Percentiles rank a stretch among this genome's conserved stretches.
Evolutionary conservation across 2,113 vertebrate species (phyloP).

Genomic region (Marmota monax): DNA sequence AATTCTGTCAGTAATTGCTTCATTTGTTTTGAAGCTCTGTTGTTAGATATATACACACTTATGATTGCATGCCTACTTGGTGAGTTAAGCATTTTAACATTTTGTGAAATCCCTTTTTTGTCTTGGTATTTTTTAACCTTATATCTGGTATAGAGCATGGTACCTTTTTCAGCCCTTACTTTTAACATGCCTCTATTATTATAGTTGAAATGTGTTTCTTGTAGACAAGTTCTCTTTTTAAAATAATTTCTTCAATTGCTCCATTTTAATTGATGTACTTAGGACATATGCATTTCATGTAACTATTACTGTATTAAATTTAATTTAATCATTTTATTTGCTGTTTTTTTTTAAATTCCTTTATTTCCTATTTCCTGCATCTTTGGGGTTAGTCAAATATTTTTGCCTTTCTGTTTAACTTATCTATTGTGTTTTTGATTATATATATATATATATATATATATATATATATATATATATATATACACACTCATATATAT

Average conservation of each 20-base stretch:
- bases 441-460: not conserved
- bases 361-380: not conserved
- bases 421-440: not conserved
- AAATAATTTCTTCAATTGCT: not conserved
- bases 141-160: not conserved
- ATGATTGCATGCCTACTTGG: not conserved
- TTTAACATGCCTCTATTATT: not conserved
- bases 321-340: not conserved
- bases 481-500: not conserved
- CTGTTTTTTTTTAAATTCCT: too few species aligned
- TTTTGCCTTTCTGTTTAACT: not conserved
- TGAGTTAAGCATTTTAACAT: not conserved
- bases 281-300: not conserved
- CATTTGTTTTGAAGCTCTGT: constrained; percentile 20
- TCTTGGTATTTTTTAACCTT: not conserved
- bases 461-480: not conserved
- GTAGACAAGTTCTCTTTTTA: not conserved
- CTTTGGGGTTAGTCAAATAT: not conserved
- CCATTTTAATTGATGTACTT: not conserved
- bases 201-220: constrained; percentile 37
- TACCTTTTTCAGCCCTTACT: constrained; percentile 21
- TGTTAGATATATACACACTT: not conserved
- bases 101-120: not conserved
- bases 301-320: not conserved
- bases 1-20: not conserved